Evolutionary conservation across 2,888 invertebrate genomes (phyloP).

Genomic region (Lycaena phlaeas): DNA sequence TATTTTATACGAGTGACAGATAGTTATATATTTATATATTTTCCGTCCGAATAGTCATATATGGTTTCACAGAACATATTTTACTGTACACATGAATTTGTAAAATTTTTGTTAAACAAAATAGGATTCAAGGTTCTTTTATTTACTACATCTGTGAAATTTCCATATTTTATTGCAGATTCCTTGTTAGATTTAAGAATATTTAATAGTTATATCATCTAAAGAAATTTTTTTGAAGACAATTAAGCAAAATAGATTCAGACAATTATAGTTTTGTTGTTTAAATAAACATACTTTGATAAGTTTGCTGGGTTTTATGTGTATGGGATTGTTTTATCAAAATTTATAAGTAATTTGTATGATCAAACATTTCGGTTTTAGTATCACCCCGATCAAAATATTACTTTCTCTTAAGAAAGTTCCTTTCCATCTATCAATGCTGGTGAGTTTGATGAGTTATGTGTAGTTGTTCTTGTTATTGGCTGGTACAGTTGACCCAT

Average conservation of each 20-base stretch:
- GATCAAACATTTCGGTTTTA: not conserved
- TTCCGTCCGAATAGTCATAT: not conserved
- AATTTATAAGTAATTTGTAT: not conserved
- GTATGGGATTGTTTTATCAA: not conserved
- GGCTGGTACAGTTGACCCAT: constrained; percentile 1
- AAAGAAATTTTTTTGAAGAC: constrained; percentile 2
- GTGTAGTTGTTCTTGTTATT: constrained; percentile 6
- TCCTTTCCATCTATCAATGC: constrained; percentile 1
- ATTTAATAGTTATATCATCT: constrained; percentile 17
- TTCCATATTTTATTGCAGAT: constrained; percentile 59
- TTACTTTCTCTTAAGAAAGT: not conserved
- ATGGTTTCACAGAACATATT: not conserved
- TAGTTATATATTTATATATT: not conserved
- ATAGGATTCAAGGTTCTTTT: no score
- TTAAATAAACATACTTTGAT: not conserved
- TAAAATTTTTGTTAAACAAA: no score
- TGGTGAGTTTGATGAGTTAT: constrained; percentile 4
- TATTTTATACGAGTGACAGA: not conserved
- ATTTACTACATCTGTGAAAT: constrained; percentile 13
- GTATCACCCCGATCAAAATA: not conserved
- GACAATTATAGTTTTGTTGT: not conserved
- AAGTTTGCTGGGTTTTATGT: constrained; percentile 5
- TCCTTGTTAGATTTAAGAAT: constrained; percentile 62
- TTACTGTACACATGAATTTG: no score
- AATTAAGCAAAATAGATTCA: not conserved